Evolutionary conservation across 2,888 invertebrate genomes (phyloP).

Genomic region (Clunio marinus): DNA sequence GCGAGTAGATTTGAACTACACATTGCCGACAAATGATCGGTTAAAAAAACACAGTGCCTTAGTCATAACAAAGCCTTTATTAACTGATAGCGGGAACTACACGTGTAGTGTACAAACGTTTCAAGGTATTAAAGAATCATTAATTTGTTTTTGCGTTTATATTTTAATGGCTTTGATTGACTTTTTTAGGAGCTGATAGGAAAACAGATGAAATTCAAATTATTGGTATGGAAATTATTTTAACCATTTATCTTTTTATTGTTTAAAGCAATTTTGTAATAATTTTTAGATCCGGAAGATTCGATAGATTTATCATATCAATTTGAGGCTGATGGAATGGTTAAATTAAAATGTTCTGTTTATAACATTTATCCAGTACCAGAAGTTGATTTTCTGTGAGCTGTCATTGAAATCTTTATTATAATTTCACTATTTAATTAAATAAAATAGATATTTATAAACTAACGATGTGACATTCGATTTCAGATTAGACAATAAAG

Average conservation of each 20-base stretch:
- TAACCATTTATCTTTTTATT: neutral
- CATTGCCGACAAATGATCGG: neutral
- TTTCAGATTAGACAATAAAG: neutral
- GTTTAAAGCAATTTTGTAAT: neutral
- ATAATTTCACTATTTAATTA: neutral
- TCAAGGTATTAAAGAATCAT: too few species aligned
- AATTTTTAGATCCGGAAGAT: constrained; percentile 1
- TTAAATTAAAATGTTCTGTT: constrained; percentile 12
- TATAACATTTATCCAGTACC: constrained; percentile 27
- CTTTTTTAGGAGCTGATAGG: neutral
- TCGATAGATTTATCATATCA: neutral
- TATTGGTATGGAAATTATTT: neutral
- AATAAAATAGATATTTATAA: too few species aligned
- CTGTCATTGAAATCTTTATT: neutral
- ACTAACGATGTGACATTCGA: too few species aligned
- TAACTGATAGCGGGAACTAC: constrained; percentile 5
- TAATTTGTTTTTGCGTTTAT: too few species aligned
- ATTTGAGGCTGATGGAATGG: neutral
- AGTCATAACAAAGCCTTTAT: constrained; percentile 9
- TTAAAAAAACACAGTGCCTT: constrained; percentile 26
- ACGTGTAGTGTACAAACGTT: constrained; percentile 31
- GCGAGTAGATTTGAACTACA: constrained; percentile 18
- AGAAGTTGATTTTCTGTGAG: constrained; percentile 26
- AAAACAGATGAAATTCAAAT: neutral
- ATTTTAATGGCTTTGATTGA: too few species aligned